These are phyloP conservation scores for Apantesis nais DNA, from an alignment of 2,888 invertebrate genomes.

Conservation along the genomic window DNA sequence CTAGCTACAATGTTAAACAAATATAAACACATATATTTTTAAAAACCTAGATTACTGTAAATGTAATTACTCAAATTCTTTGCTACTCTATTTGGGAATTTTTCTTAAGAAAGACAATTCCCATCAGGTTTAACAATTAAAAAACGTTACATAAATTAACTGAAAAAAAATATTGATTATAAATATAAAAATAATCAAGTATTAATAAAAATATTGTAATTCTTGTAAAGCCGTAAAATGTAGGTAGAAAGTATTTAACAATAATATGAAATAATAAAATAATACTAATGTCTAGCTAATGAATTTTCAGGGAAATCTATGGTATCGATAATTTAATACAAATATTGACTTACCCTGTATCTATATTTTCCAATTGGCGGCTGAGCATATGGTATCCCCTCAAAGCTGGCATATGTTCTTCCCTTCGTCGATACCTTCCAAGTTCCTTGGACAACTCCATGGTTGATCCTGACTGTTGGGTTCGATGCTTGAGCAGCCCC, in stretches of 20 bases:
- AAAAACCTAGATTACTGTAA: too few species aligned
- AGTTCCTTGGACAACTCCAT: slow-evolving; percentile 69
- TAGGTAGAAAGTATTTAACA: not conserved
- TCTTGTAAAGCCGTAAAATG: not conserved
- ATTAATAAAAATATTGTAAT: not conserved
- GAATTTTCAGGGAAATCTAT: not conserved
- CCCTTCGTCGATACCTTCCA: slow-evolving; percentile 75
- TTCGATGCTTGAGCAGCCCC: slow-evolving; percentile 57
- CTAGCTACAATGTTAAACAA: too few species aligned
- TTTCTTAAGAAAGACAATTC: too few species aligned
- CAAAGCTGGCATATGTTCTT: slow-evolving; percentile 84
- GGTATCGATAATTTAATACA: not conserved
- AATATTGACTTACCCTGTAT: slow-evolving; percentile 78
- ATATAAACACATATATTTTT: too few species aligned
- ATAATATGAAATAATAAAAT: not conserved
- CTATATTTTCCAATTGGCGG: slow-evolving; percentile 88
- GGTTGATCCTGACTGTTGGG: slow-evolving; percentile 66
- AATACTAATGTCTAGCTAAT: not conserved
- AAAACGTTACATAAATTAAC: too few species aligned
- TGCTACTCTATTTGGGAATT: too few species aligned
- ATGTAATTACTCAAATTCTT: too few species aligned
- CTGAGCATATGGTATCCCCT: slow-evolving; percentile 88
- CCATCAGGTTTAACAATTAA: too few species aligned
- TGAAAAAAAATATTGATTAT: not conserved
- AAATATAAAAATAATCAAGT: not conserved